Evolutionary conservation across 2,888 invertebrate genomes (phyloP), one percentile per base, ranked within the genome.

Genomic region (Meiosimyza platycephala): DNA sequence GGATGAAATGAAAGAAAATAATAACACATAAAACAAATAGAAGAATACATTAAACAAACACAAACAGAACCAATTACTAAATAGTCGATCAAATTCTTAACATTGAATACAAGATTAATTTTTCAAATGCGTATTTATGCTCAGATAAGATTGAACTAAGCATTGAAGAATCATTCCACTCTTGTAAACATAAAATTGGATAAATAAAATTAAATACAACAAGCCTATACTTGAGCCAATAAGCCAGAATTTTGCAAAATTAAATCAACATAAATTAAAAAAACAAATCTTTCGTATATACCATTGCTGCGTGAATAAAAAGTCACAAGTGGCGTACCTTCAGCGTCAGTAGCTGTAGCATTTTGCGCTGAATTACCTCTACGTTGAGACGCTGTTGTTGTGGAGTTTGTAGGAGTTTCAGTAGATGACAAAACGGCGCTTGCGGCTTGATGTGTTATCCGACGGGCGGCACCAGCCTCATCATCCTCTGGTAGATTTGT

Each of bases 251-350:
- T 40, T 40, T 9, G 40, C 9, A 47, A 47, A n/a, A n/a, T 11
- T 40, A 13, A 48, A 6, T 18, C 18, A n/a, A 60, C 15, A 12
- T 40, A 28, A 12, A 57, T 18, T 22, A 54, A 54, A 40, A 40
- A 40, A 54, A 62, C 18, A 18, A 63, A 63, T 63, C 9, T 15
- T 28, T 33, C 76, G 78, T 85, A 85, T 80, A 83, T 87, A 87
- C 87, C 87, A 83, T 87, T 83, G 82, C 79, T 81, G 80, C 84
- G 82, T 81, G 81, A 81, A 84, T 82, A 85, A 85, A 85, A 86
- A 81, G 84, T 86, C 86, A 87, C 87, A 83, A 87, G 85, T 80
- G 87, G 87, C 86, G 85, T 87, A 87, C 87, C 87, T 87, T 87
- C 87, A 80, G 85, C 82, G 79, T 81, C 83, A 68, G 77, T 79